phyloP scores from a whole-genome alignment of 1,140 invertebrate genomes.

The Phocides pigmalion region DNA sequence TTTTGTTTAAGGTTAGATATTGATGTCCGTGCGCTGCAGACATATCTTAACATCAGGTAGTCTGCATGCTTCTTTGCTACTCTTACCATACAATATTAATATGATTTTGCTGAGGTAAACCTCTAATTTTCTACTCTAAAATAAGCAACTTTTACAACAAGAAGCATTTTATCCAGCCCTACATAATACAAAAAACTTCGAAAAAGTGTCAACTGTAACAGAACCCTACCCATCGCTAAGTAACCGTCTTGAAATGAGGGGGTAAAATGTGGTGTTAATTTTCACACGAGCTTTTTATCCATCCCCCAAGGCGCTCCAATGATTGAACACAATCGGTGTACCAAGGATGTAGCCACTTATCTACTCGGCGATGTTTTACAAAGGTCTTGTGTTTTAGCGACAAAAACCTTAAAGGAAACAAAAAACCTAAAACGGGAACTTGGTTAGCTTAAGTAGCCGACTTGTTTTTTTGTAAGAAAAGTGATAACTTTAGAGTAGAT shows the following conservation, averaged over 20 bases:
- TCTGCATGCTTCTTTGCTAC: too few species aligned
- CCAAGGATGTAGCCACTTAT: constrained; percentile 41
- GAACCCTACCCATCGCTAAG: constrained; percentile 3
- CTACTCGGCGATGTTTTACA: constrained; percentile 26
- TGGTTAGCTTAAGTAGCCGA: constrained; percentile 38
- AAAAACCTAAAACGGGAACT: constrained; percentile 34
- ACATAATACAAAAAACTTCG: constrained; percentile 16
- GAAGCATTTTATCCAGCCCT: too few species aligned
- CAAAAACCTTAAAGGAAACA: too few species aligned
- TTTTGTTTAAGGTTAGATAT: too few species aligned
- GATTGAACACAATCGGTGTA: constrained; percentile 52
- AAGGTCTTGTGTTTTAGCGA: constrained; percentile 46
- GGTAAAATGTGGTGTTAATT: constrained; percentile 52
- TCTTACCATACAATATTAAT: too few species aligned
- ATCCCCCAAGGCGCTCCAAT: constrained; percentile 39
- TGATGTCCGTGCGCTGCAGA: too few species aligned
- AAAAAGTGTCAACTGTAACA: background rate
- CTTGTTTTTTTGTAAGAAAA: constrained; percentile 22
- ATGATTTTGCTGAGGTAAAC: too few species aligned
- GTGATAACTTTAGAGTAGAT: background rate
- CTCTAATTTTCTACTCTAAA: too few species aligned
- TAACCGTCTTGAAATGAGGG: constrained; percentile 11
- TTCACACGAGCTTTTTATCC: constrained; percentile 54
- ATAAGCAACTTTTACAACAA: too few species aligned
- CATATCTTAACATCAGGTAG: too few species aligned